These are phyloP conservation scores for Synanthedon vespiformis DNA, from an alignment of 2,888 invertebrate species.

Conservation along the genomic window DNA sequence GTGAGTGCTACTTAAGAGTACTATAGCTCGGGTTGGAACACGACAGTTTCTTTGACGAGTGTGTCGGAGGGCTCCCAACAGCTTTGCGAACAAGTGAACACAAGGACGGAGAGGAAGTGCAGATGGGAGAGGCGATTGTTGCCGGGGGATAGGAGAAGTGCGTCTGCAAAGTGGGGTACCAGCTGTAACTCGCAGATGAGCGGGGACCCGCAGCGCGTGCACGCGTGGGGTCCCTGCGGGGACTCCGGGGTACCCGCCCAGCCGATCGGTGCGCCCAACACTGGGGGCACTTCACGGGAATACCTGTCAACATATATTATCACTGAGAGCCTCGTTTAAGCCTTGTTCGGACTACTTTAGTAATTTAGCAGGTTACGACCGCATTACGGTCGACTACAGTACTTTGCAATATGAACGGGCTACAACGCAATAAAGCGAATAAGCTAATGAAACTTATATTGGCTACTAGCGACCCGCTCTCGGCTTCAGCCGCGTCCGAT, in stretches of 20 bases:
- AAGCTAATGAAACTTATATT: no score
- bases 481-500: no score
- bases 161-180: constrained; percentile 82
- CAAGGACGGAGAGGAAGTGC: constrained; percentile 88
- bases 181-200: constrained; percentile 87
- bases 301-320: constrained; percentile 69
- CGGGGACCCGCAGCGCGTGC: constrained; percentile 78
- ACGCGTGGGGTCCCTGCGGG: constrained; percentile 51
- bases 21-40: constrained; percentile 79
- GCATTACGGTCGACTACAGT: no score
- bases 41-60: constrained; percentile 76
- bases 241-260: constrained; percentile 43
- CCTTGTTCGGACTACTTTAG: no score
- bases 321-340: no score
- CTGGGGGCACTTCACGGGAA: constrained; percentile 76
- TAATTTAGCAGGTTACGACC: no score
- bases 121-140: constrained; percentile 66
- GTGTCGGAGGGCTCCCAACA: constrained; percentile 84
- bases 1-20: constrained; percentile 11
- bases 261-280: constrained; percentile 76
- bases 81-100: constrained; percentile 86
- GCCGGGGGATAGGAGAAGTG: constrained; percentile 70
- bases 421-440: no score
- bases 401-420: no score
- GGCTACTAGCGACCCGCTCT: no score